Evolutionary conservation across 2,797 vertebrate species (phyloP).

Genomic region (Microctenopoma stevenorrisi): DNA sequence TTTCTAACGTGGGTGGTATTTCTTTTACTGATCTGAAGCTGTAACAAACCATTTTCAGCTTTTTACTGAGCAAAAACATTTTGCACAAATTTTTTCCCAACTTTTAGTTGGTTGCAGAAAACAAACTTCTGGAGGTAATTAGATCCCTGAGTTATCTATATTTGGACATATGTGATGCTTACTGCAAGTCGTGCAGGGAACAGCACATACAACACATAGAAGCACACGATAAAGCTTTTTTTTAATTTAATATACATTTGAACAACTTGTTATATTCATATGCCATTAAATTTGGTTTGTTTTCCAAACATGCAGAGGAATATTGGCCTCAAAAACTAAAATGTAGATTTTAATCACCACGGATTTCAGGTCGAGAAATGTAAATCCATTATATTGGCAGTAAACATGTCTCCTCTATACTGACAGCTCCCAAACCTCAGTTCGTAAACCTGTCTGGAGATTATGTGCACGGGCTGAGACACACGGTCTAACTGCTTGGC

Average conservation of each 20-base stretch:
- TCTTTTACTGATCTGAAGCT: conserved; percentile 2
- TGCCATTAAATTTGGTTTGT: conserved; percentile 16
- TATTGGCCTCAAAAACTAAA: conserved; percentile 7
- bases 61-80: conserved; percentile 24
- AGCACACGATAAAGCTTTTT: conserved; percentile 48
- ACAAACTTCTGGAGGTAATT: conserved; percentile 38
- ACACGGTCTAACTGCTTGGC: conserved; percentile 64
- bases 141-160: neutral
- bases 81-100: conserved; percentile 36
- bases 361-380: conserved; percentile 61
- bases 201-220: conserved; percentile 57
- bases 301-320: conserved; percentile 26
- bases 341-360: conserved; percentile 39
- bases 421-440: conserved; percentile 81
- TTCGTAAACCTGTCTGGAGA: conserved; percentile 83
- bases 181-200: conserved; percentile 51
- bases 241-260: conserved; percentile 25
- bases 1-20: neutral
- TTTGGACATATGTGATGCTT: conserved; percentile 56
- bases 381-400: conserved; percentile 69
- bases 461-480: conserved; percentile 72
- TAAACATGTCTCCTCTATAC: conserved; percentile 81
- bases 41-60: conserved; percentile 23
- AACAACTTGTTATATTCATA: conserved; percentile 22
- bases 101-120: conserved; percentile 39